Conservation (phyloP, 2,797 vertebrate species). For the Alfaro cultratus region DNA sequence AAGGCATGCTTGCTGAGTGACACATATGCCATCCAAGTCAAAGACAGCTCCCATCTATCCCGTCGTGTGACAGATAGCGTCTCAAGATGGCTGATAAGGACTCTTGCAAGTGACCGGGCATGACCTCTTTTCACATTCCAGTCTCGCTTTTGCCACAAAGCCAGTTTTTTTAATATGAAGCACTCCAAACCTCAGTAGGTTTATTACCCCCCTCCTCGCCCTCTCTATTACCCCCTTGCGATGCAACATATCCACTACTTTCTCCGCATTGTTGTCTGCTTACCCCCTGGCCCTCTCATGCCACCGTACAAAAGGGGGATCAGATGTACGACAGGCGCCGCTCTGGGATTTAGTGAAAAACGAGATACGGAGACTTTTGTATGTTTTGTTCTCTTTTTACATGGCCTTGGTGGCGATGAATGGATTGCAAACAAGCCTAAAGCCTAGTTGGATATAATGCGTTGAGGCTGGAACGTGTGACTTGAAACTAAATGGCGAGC, state of each 20-base stretch:
- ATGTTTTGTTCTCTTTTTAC: conserved; percentile 15
- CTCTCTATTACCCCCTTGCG: conserved; percentile 47
- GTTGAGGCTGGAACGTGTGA: conserved; percentile 8
- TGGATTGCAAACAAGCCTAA: conserved; percentile 48
- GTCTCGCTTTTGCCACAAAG: conserved; percentile 17
- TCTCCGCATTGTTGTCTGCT: conserved; percentile 72
- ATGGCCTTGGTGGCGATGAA: conserved; percentile 62
- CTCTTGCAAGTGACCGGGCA: conserved; percentile 46
- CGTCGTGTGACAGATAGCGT: conserved; percentile 63
- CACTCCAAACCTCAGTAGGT: conserved; percentile 35
- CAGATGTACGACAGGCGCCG: conserved; percentile 76
- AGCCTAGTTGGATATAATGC: conserved; percentile 41
- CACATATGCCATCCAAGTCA: conserved; percentile 64
- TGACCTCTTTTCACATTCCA: conserved; percentile 64
- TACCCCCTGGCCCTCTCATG: conserved; percentile 55
- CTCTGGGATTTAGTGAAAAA: conserved; percentile 66
- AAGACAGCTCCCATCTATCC: conserved; percentile 69
- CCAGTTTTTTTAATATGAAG: conserved; percentile 54
- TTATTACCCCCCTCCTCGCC: conserved; percentile 44
- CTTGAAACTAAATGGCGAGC: conserved; percentile 29
- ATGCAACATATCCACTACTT: conserved; percentile 77
- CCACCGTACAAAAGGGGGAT: conserved; percentile 75
- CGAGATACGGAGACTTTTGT: conserved; percentile 64
- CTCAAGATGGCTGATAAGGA: conserved; percentile 67
- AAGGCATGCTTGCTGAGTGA: conserved; percentile 69